Evolutionary conservation across 2,113 vertebrate genomes (phyloP), one percentile per base, ranked within the genome.

Genomic region (Nibea albiflora): DNA sequence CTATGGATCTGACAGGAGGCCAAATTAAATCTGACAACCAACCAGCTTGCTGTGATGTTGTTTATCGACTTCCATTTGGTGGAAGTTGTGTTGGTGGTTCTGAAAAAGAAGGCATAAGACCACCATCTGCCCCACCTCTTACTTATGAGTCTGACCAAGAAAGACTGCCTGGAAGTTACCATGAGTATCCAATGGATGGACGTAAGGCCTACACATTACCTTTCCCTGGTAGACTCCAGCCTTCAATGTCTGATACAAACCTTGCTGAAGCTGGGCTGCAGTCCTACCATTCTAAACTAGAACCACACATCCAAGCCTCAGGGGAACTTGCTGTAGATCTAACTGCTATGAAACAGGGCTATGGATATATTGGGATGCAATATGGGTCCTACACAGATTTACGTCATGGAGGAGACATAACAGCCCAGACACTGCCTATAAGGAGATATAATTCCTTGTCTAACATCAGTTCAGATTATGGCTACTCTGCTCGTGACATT

Each of bases 161-260:
- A 96, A 64, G 90, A 84, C 68, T 94, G 94, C 49, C 89, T 92
- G 80, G 35, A 83, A 70, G 75, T 44, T 98, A 97, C 86, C 93
- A 94, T 69, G 95, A 97, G 57, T 94, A 92, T 78, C 69, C 91
- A 91, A 94, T 90, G 91, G 94, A 98, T 80, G 95, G 95, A 14
- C 95, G 94, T 58, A 97, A 96, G 82, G 95, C 96, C 64, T 96
- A 96, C 71, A 96, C 96, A 2, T 74, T 96, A 4, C 94, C 96
- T 71, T 84, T 95, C 65, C 94, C 96, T 0, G 96, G 97, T 39
- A 96, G 96, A 58, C 94, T 99, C 4, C 97, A 98, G 69, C 96
- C 98, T 76, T 99, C 98, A 57, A 97, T 99, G 96, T 99, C 98
- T 0, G 98, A 99, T 84, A 99, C 97, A 0, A 99, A 99, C 86